phyloP scores from a whole-genome alignment of 2,797 vertebrate species.

The Manis javanica region DNA sequence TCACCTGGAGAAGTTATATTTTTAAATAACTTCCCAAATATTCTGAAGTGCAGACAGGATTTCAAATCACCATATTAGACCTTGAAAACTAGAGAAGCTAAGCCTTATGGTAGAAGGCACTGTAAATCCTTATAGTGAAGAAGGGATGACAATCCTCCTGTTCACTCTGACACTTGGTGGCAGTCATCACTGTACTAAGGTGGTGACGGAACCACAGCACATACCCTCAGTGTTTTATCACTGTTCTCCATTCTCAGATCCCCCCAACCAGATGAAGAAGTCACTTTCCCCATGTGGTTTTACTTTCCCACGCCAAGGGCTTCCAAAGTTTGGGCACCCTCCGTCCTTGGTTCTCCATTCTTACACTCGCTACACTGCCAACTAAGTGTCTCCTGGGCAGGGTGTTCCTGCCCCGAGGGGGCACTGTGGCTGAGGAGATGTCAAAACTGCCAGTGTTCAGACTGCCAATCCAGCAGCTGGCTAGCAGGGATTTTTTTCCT shows the following conservation, averaged over 20 bases:
- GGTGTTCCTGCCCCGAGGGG: conserved; percentile 14
- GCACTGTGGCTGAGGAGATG: background rate
- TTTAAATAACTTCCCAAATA: background rate
- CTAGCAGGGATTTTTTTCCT: background rate
- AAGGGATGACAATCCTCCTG: background rate
- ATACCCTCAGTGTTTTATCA: background rate
- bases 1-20: background rate
- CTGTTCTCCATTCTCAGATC: background rate
- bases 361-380: background rate
- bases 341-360: background rate
- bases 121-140: background rate
- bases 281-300: background rate
- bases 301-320: background rate
- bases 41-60: background rate
- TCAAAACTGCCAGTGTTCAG: background rate
- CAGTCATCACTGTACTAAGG: background rate
- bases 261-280: background rate
- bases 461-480: background rate
- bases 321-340: background rate
- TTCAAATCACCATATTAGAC: background rate
- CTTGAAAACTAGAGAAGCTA: background rate
- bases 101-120: background rate
- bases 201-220: background rate
- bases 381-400: background rate
- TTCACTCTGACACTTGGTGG: background rate